Conservation (phyloP, 2,888 invertebrate genomes). For the Argyra leucocephala region DNA sequence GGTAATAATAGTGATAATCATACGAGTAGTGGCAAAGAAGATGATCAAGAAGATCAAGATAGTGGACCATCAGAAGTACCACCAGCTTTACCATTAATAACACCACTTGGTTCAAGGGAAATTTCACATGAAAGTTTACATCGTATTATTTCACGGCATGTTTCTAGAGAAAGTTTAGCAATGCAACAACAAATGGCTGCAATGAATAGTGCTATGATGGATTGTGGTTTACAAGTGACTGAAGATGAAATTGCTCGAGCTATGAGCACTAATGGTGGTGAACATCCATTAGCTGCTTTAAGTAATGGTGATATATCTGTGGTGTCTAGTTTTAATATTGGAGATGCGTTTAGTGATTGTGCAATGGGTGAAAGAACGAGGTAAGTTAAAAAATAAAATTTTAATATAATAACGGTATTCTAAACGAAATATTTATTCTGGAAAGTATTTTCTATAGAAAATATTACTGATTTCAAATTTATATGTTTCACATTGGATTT, state of each 20-base stretch:
- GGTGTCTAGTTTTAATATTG: slow-evolving; percentile 67
- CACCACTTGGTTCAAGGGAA: slow-evolving; percentile 69
- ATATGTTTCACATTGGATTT: slow-evolving; percentile 9
- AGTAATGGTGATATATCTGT: slow-evolving; percentile 87
- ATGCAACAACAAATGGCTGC: slow-evolving; percentile 36
- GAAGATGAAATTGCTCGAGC: slow-evolving; percentile 86
- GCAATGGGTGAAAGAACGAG: slow-evolving; percentile 41
- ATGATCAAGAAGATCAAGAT: slow-evolving; percentile 65
- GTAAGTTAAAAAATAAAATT: slow-evolving; percentile 25
- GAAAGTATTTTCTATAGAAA: no score
- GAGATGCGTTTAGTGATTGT: slow-evolving; percentile 44
- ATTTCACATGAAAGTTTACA: slow-evolving; percentile 76
- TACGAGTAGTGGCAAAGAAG: not conserved
- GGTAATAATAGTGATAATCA: not conserved
- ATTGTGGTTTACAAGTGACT: slow-evolving; percentile 79
- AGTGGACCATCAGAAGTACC: slow-evolving; percentile 74
- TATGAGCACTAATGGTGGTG: slow-evolving; percentile 61
- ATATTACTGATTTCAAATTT: slow-evolving; percentile 8
- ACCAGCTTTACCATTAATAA: slow-evolving; percentile 69
- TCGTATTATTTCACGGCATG: slow-evolving; percentile 41
- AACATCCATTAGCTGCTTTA: slow-evolving; percentile 77
- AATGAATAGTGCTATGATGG: slow-evolving; percentile 51
- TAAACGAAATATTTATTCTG: no score
- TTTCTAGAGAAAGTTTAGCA: slow-evolving; percentile 59
- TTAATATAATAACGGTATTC: no score